Conservation (phyloP, 2,888 invertebrate species). For the Listrodromus nycthemerus region DNA sequence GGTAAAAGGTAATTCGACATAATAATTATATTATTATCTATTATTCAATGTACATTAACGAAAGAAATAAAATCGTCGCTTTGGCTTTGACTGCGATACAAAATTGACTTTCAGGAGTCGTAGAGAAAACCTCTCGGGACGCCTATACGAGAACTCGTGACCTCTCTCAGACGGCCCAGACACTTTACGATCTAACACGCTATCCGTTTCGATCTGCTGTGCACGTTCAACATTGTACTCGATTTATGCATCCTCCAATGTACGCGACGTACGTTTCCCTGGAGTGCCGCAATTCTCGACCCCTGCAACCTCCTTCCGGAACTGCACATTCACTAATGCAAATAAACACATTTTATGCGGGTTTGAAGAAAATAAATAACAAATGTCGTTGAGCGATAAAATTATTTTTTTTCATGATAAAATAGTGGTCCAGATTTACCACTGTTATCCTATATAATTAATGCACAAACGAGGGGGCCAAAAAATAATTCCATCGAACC, state of each 20-base stretch:
- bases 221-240: slow-evolving; percentile 39
- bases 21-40: not conserved
- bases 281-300: not conserved
- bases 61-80: not conserved
- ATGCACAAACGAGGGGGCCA: no score
- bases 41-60: not conserved
- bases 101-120: slow-evolving; percentile 51
- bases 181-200: slow-evolving; percentile 50
- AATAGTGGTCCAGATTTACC: not conserved
- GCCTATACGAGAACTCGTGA: slow-evolving; percentile 30
- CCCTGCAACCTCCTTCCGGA: not conserved
- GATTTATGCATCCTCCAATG: slow-evolving; percentile 45
- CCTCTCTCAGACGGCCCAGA: slow-evolving; percentile 34
- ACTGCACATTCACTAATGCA: not conserved
- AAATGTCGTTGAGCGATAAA: not conserved
- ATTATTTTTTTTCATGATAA: not conserved
- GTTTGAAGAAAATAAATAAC: not conserved
- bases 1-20: not conserved
- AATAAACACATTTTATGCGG: not conserved
- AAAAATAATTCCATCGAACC: no score
- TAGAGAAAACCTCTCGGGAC: slow-evolving; percentile 46
- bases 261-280: slow-evolving; percentile 14
- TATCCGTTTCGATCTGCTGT: slow-evolving; percentile 54
- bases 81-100: not conserved
- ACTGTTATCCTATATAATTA: not conserved